Evolutionary conservation across 2,888 invertebrate genomes (phyloP).

Genomic region (Zonitis immaculata): DNA sequence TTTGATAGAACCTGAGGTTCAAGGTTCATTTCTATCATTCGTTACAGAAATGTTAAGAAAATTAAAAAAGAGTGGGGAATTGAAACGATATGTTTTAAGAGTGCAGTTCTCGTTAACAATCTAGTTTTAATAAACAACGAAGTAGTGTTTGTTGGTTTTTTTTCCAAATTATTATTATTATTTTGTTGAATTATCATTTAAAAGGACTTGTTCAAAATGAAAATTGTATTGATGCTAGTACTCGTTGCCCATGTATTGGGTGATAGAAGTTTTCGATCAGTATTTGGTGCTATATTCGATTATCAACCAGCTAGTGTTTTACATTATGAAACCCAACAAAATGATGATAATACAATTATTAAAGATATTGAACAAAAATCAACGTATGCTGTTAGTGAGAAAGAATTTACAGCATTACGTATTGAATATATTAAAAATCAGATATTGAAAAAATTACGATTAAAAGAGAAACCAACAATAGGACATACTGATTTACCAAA

Average conservation of each 20-base stretch:
- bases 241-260: slow-evolving; percentile 16
- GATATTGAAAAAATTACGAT: slow-evolving; percentile 72
- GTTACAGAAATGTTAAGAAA: slow-evolving; percentile 45
- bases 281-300: slow-evolving; percentile 37
- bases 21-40: slow-evolving; percentile 50
- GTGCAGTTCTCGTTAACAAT: slow-evolving; percentile 41
- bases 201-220: slow-evolving; percentile 12
- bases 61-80: slow-evolving; percentile 46
- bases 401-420: slow-evolving; percentile 63
- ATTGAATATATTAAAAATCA: slow-evolving; percentile 81
- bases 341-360: slow-evolving; percentile 8
- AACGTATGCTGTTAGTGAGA: slow-evolving; percentile 45
- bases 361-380: slow-evolving; percentile 11
- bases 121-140: slow-evolving; percentile 38
- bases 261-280: slow-evolving; percentile 30
- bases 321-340: slow-evolving; percentile 10
- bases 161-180: too few relatives aligned
- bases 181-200: slow-evolving; percentile 4
- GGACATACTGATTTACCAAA: slow-evolving; percentile 63
- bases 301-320: slow-evolving; percentile 10
- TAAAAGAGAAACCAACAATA: slow-evolving; percentile 69
- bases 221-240: slow-evolving; percentile 26
- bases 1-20: slow-evolving; percentile 48
- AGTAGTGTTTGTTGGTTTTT: slow-evolving; percentile 28
- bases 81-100: slow-evolving; percentile 45